A percentile compares a stretch with the other conserved stretches of the same genome.
Conservation (phyloP, 2,888 invertebrate species). For the Hydriomena furcata region DNA sequence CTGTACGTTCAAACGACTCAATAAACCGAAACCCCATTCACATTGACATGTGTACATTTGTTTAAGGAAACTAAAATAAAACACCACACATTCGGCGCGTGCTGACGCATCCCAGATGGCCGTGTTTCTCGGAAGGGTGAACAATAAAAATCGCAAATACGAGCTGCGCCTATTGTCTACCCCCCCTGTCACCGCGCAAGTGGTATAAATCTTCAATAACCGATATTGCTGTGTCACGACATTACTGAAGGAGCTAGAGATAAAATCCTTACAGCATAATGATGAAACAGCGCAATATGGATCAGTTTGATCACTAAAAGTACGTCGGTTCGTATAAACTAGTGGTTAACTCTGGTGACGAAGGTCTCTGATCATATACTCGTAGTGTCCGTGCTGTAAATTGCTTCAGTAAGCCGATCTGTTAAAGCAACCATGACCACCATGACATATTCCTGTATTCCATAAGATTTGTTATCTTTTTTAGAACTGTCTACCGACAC, state of each 20-base stretch:
- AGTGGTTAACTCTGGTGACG: too few relatives aligned
- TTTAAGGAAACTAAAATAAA: not conserved
- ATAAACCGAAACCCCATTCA: not conserved
- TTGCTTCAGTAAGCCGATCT: too few relatives aligned
- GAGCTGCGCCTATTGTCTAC: conserved; percentile 40
- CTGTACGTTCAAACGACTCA: not conserved
- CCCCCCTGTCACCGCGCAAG: conserved; percentile 35
- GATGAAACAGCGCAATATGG: not conserved
- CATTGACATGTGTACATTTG: not conserved
- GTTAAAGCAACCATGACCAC: too few relatives aligned
- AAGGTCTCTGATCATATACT: too few relatives aligned
- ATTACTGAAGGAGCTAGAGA: conserved; percentile 12
- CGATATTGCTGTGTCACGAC: conserved; percentile 42
- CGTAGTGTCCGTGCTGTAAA: too few relatives aligned
- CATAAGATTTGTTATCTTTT: too few relatives aligned
- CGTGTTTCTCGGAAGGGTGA: conserved; percentile 42
- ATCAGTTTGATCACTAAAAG: too few relatives aligned
- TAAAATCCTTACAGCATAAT: conserved; percentile 6
- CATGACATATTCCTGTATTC: too few relatives aligned
- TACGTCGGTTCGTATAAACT: too few relatives aligned
- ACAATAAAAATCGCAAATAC: conserved; percentile 50
- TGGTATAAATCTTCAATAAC: conserved; percentile 45
- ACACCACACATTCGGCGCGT: conserved; percentile 19
- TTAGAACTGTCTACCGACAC: too few relatives aligned
- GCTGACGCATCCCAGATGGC: conserved; percentile 36